Base-by-base conservation (phyloP, 23 tunicate species). In the Pegea sp. region DNA sequence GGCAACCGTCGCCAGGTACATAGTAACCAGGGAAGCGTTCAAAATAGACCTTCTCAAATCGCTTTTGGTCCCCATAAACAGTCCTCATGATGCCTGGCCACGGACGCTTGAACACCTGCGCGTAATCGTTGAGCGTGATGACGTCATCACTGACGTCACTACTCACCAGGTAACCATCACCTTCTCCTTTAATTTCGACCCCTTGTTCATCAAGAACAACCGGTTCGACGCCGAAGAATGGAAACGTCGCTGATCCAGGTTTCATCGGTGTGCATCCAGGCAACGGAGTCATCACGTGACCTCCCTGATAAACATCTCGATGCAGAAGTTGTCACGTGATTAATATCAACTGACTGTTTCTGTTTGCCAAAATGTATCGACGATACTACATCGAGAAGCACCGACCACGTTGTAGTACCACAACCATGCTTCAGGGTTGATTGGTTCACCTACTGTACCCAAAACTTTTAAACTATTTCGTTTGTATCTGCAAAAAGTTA, bases 351-450 rank as follows among this genome's bases (percentile, higher is more conserved):
- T 54, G 44, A 71, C 90, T 13, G 98, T 90, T 66, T 90, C 98
- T 13, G 98, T 90, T 67, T 90, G 98, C 98, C 98, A 90, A 53
- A 81, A 90, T 5, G 91, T 72, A 55, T 90, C 98, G 26, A 90
- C 81, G 42, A 90, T 60, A 33, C 79, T 67, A 53, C 90, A 71
- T 30, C 62, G 64, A 22, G 52, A 26, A 62, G 77, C 71, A 43
- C 98, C 98, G 29, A 90, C 68, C 25, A 71, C 91, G 13, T 90
- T 63, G 59, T 72, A 64, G 48, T 78, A 77, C 62, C 69, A 90
- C 26, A 71, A 24, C 98, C 98, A 90, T 27, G 91, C 81, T 49
- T 81, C 90, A 3, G 89, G 79, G 56, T 90, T 77, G 55, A 73
- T 72, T 29, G 81, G 84, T 54, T 90, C 98, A 26, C 98, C 98